Evolutionary conservation across 30 jellyfish, hydroid and myxozoan species (phyloP), one percentile per base, ranked within the genome.

Genomic region (Turritopsis dohrnii): DNA sequence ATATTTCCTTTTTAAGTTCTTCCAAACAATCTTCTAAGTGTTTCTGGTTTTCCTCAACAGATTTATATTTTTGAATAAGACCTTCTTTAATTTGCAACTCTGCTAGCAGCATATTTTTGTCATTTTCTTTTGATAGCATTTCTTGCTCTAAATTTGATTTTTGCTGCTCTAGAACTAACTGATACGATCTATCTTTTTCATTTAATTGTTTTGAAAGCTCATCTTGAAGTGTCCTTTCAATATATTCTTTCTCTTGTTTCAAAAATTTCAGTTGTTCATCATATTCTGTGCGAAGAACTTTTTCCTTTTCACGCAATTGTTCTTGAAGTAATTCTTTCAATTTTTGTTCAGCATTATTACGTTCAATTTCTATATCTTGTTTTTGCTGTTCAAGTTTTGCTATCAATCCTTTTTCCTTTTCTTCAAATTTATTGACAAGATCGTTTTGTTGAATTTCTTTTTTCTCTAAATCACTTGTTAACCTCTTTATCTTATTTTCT

Each of bases 1-100:
- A 90, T 52, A 94, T 89, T 75, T 94, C 90, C 81, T 90, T 76
- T 53, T 85, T 73, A 20, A 94, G 89, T 71, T 94, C 96, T 52
- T 88, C 89, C 52, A 94, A 71, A 77, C 96, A 81, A 3, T 74
- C 53, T 29, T 94, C 99, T 52, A 94, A 75, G 16, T 94, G 94
- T 71, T 82, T 86, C 79, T 88, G 97, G 53, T 87, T 86, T 83
- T 94, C 99, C 79, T 94, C 95, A 60, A 88, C 91, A 85, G 85
- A 86, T 83, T 88, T 85, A 4, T 89, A 75, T 54, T 83, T 94
- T 76, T 86, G 89, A 24, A 88, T 31, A 65, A 94, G 80, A 75
- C 85, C 90, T 41, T 89, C 96, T 76, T 94, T 89, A 29, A 76
- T 88, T 29, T 72, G 65, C 65, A 86, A 73, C 74, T 88, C 96